Evolutionary conservation across 2,888 invertebrate genomes (phyloP).

Genomic region (Cheilosia grossa): DNA sequence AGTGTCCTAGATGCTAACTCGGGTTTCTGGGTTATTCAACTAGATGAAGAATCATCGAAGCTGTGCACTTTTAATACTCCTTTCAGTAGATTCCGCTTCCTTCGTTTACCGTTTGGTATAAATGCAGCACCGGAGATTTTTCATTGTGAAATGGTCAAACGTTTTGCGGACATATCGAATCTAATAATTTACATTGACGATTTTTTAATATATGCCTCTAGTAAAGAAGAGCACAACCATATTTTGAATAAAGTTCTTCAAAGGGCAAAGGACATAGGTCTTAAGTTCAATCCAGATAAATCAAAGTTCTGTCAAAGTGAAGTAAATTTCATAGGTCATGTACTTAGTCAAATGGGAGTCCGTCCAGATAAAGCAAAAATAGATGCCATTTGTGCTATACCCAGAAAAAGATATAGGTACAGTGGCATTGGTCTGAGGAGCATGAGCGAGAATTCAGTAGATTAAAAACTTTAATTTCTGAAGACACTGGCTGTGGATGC

Average conservation of each 20-base stretch:
- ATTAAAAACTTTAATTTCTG: constrained; percentile 23
- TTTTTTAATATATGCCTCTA: no score
- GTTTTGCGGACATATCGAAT: no score
- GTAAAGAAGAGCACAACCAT: no score
- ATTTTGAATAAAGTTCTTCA: background rate
- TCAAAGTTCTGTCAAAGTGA: constrained; percentile 41
- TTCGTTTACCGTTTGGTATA: no score
- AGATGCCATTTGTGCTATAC: constrained; percentile 52
- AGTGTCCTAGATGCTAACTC: no score
- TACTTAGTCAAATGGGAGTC: constrained; percentile 59
- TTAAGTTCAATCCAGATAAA: constrained; percentile 42
- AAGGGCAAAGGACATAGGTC: background rate
- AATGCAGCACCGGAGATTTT: no score
- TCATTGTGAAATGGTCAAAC: no score
- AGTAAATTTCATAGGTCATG: constrained; percentile 70
- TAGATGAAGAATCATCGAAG: no score
- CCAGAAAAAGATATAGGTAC: constrained; percentile 36
- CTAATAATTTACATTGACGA: no score
- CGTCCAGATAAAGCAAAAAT: constrained; percentile 57
- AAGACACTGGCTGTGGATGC: background rate
- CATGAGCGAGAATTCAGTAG: constrained; percentile 28
- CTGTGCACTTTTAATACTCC: no score
- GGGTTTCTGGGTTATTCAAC: no score
- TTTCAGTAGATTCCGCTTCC: no score
- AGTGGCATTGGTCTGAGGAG: constrained; percentile 52